Conservation (phyloP, 2,888 invertebrate genomes). For the Pheosia tremula region DNA sequence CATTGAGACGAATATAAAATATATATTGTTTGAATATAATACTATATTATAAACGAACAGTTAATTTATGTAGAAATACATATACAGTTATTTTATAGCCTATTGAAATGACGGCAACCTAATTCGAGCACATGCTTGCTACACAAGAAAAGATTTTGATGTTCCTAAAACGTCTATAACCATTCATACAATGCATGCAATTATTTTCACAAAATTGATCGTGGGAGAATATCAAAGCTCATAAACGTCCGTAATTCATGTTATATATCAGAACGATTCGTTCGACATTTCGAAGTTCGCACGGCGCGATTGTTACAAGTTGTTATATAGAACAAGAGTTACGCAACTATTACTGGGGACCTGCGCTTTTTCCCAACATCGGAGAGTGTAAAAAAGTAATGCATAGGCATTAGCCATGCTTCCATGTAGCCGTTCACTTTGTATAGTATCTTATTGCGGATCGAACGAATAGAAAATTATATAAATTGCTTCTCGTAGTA, state of each 20-base stretch:
- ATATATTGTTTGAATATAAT: not conserved
- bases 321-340: conserved; percentile 41
- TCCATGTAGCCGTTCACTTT: conserved; percentile 62
- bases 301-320: conserved; percentile 41
- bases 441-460: conserved; percentile 63
- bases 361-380: conserved; percentile 46
- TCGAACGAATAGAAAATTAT: conserved; percentile 72
- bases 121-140: conserved; percentile 5
- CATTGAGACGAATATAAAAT: not conserved
- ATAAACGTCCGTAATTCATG: conserved; percentile 43
- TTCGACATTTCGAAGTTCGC: conserved; percentile 53
- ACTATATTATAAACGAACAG: not conserved
- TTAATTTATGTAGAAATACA: not conserved
- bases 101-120: conserved; percentile 18
- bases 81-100: conserved; percentile 1
- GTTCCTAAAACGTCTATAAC: too few relatives aligned
- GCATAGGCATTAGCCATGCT: conserved; percentile 64
- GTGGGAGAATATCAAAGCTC: conserved; percentile 33
- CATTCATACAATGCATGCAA: too few relatives aligned
- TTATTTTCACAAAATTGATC: conserved; percentile 7
- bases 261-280: conserved; percentile 47
- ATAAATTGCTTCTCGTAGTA: conserved; percentile 71
- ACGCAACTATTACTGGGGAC: conserved; percentile 41
- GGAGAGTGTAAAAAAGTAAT: conserved; percentile 62
- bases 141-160: not conserved